Evolutionary conservation across 2,113 vertebrate genomes (phyloP).

Genomic region (Marcusenius ussheri): DNA sequence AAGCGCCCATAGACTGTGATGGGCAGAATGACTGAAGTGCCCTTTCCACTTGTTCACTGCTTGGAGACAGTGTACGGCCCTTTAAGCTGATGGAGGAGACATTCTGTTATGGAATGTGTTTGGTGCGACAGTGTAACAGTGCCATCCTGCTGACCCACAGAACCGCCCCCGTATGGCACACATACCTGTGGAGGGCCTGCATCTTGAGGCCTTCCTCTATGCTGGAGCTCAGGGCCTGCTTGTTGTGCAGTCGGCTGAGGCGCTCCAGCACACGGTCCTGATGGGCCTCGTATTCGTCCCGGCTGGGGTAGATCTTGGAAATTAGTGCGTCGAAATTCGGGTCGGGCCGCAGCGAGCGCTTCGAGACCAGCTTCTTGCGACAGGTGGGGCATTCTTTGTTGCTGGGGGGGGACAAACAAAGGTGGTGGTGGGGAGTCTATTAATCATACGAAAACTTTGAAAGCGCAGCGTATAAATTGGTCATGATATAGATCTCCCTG

Average conservation of each 20-base stretch:
- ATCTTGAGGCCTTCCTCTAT: conserved; percentile 83
- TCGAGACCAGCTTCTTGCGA: conserved; percentile 82
- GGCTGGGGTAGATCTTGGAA: conserved; percentile 84
- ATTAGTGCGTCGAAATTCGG: conserved; percentile 85
- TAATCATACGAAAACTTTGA: neutral
- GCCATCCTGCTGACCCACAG: neutral
- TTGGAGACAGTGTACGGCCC: neutral
- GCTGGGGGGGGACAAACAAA: conserved; percentile 41
- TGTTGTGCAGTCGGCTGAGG: conserved; percentile 80
- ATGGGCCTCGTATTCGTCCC: conserved; percentile 85
- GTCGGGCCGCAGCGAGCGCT: conserved; percentile 75
- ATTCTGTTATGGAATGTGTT: neutral
- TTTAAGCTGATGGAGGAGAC: neutral
- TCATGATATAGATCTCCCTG: neutral
- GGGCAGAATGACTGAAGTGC: neutral
- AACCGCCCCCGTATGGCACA: rapidly evolving
- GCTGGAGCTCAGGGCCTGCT: conserved; percentile 78
- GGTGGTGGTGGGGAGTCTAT: neutral
- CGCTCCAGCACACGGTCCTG: conserved; percentile 78
- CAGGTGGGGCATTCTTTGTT: conserved; percentile 89
- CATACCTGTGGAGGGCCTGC: conserved; percentile 80
- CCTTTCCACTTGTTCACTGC: neutral
- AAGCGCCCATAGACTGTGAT: neutral
- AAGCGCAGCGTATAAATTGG: neutral
- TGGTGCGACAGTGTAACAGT: neutral